Base-by-base conservation (phyloP, 2,113 vertebrate species). In the Vulpes vulpes region DNA sequence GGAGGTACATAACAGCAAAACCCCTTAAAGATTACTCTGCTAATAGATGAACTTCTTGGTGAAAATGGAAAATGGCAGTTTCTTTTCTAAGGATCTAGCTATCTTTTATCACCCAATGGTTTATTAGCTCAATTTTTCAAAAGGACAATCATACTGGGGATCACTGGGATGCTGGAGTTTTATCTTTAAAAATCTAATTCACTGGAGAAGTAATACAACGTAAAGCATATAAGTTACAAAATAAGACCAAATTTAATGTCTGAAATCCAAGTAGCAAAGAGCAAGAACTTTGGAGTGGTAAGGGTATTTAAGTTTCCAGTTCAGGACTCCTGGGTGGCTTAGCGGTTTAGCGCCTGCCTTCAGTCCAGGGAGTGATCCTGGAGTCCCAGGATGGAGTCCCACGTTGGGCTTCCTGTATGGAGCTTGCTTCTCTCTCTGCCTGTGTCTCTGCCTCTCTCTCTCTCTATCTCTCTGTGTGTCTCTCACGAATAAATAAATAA, bases 81-180 rank as follows among this genome's bases (percentile, higher is more conserved):
- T 94, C 30, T 95, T 86, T 85, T 43, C 84, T 90, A 92, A 86
- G 27, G 17, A 65, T 89, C 27, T 82, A 10, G n/a, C 23, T 85
- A 62, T 59, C 64, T 92, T 92, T 87, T 51, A 89, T 95, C 62
- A 96, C 25, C 27, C 51, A 80, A 64, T 79, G 27, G 25, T 62
- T 96, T 94, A 94, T 90, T 95, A 90, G 62, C 27, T 95, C 88
- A 84, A 43, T 91, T 96, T 97, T 91, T 91, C 65, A 88, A 91
- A 97, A 81, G 15, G 32, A 8, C 53, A 71, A 35, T 96, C 38
- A 67, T 16, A 83, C 11, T 49, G 89, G 27, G 17, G 25, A 89
- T 79, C 43, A n/a, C 76, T 91, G 32, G 22, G 25, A 86, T 79
- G 43, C 38, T 81, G 6, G 53, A 93, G 43, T 89, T 95, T 67